Percentiles rank a stretch among this genome's conserved stretches.
phyloP scores from a whole-genome alignment of 37 sponge, comb jelly and placozoan species.

The Trichoplax adhaerens region DNA sequence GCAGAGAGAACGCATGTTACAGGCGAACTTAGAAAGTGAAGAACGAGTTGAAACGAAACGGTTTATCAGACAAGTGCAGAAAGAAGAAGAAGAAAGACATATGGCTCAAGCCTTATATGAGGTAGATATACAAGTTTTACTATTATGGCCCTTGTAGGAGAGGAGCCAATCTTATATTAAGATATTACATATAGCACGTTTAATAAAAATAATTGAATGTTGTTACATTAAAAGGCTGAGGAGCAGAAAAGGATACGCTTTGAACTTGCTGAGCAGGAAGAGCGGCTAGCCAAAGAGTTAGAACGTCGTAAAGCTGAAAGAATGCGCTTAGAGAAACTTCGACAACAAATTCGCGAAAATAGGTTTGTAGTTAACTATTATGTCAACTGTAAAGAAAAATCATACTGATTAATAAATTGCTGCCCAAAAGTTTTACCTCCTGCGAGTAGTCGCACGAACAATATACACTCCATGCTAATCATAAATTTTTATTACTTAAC shows the following conservation, averaged over 20 bases:
- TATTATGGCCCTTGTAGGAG: not conserved
- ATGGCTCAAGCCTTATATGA: constrained; percentile 27
- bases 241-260: constrained; percentile 30
- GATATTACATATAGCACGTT: not conserved
- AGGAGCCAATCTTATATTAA: not conserved
- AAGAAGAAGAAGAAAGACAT: constrained; percentile 46
- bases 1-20: no score
- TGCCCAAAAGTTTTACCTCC: no score
- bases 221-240: constrained; percentile 13
- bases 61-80: constrained; percentile 43
- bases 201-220: not conserved
- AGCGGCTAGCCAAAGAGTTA: constrained; percentile 69
- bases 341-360: constrained; percentile 83
- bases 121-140: constrained; percentile 4
- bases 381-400: not conserved
- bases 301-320: constrained; percentile 55
- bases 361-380: constrained; percentile 25
- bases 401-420: no score
- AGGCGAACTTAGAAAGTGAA: constrained; percentile 44
- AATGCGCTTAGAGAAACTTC: constrained; percentile 42
- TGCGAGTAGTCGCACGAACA: no score
- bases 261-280: constrained; percentile 70
- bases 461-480: no score
- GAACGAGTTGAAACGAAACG: constrained; percentile 66
- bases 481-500: no score